These are phyloP conservation scores for Drosophila bocki DNA, from an alignment of 1,140 invertebrate genomes.

Conservation along the genomic window DNA sequence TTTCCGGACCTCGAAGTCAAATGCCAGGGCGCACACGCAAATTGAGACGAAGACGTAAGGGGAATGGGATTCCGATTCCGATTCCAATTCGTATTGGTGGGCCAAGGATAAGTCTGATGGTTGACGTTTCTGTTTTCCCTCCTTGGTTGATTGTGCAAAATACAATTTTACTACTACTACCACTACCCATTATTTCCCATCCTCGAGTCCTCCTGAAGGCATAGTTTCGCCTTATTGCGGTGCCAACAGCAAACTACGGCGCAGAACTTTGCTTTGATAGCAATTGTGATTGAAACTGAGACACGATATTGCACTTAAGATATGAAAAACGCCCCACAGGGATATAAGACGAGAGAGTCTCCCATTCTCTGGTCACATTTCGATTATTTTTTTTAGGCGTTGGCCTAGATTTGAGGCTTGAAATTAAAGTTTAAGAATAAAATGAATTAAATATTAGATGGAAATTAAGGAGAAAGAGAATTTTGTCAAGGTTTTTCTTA, in stretches of 20 bases:
- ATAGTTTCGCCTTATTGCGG: constrained; percentile 58
- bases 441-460: background rate
- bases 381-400: constrained; percentile 34
- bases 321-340: constrained; percentile 38
- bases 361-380: background rate
- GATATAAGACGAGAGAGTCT: background rate
- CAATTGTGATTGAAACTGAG: constrained; percentile 61
- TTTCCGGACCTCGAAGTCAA: constrained; percentile 58
- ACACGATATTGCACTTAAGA: constrained; percentile 71
- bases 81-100: constrained; percentile 26
- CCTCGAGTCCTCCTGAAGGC: constrained; percentile 34
- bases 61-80: constrained; percentile 14
- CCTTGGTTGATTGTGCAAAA: constrained; percentile 48
- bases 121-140: constrained; percentile 41
- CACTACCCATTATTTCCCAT: background rate
- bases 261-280: constrained; percentile 58
- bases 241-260: constrained; percentile 42
- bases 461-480: background rate
- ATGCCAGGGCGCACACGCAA: constrained; percentile 63
- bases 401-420: background rate
- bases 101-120: constrained; percentile 40
- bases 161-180: constrained; percentile 40
- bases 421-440: background rate
- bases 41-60: constrained; percentile 47
- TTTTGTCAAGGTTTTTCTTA: too few species aligned